These are phyloP conservation scores for Maconellicoccus hirsutus DNA, from an alignment of 1,140 invertebrate genomes.

Conservation along the genomic window DNA sequence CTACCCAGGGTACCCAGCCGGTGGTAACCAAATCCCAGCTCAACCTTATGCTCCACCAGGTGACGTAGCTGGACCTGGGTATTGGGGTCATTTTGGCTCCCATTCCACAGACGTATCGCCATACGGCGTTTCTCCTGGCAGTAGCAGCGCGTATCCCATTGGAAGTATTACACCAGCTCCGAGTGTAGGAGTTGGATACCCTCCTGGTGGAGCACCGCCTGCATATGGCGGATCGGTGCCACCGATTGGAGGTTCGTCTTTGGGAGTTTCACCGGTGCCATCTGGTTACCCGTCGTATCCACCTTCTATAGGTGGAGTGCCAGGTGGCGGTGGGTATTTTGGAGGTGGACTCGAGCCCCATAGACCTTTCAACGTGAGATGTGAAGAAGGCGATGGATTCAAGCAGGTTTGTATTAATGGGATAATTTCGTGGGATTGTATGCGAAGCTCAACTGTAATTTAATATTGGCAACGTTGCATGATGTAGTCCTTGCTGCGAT, in stretches of 20 bases:
- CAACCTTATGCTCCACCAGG: slow-evolving; percentile 23
- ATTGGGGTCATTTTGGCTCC: not conserved
- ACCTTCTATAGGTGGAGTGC: not conserved
- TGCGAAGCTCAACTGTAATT: too few relatives aligned
- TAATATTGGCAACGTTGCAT: too few relatives aligned
- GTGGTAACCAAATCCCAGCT: slow-evolving; percentile 31
- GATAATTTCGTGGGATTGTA: not conserved
- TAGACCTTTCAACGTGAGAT: slow-evolving; percentile 40
- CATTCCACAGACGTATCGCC: not conserved
- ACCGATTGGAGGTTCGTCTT: slow-evolving; percentile 17
- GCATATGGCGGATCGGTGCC: not conserved
- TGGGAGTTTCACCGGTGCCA: slow-evolving; percentile 13
- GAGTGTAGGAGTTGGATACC: not conserved
- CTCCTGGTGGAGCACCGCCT: slow-evolving; percentile 24
- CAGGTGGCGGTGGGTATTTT: not conserved
- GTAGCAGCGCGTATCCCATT: slow-evolving; percentile 6
- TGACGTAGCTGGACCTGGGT: not conserved
- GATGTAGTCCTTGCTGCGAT: too few relatives aligned
- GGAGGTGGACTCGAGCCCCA: slow-evolving; percentile 24
- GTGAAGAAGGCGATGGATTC: slow-evolving; percentile 66
- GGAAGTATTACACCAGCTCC: slow-evolving; percentile 14
- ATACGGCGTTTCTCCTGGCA: slow-evolving; percentile 9
- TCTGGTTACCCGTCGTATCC: not conserved
- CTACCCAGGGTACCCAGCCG: slow-evolving; percentile 28
- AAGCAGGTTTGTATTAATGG: slow-evolving; percentile 48